These are phyloP conservation scores for Ochotona curzoniae DNA, from an alignment of 2,113 vertebrate species.

Conservation along the genomic window DNA sequence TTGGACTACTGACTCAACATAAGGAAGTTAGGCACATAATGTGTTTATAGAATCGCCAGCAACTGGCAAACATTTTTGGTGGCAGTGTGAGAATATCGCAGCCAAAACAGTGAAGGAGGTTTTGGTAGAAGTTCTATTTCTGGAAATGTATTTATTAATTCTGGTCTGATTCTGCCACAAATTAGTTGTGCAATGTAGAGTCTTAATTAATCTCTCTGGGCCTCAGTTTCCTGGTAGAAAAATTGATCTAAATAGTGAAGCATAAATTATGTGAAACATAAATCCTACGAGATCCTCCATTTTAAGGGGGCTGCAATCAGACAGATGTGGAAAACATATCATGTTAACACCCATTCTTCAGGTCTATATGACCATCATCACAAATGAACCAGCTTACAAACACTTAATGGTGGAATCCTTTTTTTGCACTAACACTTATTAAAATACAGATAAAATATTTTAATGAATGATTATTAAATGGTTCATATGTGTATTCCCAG, in stretches of 20 bases:
- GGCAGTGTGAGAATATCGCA: not conserved
- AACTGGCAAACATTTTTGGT: not conserved
- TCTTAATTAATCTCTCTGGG: constrained; percentile 5
- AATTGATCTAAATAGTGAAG: constrained; percentile 22
- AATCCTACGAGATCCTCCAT: not conserved
- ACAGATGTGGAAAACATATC: not conserved
- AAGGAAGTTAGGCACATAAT: not conserved
- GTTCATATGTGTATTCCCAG: not conserved
- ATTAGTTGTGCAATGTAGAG: not conserved
- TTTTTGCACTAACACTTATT: not conserved
- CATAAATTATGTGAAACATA: not conserved
- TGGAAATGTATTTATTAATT: constrained; percentile 14
- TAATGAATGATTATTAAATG: not conserved
- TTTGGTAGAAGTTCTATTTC: constrained; percentile 18
- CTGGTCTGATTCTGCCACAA: constrained; percentile 10
- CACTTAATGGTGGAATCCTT: not conserved
- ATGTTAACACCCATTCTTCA: not conserved
- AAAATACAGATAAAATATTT: constrained; percentile 21
- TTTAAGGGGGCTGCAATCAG: not conserved
- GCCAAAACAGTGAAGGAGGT: not conserved
- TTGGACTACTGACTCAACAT: not conserved
- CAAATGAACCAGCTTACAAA: not conserved
- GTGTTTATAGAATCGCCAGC: not conserved
- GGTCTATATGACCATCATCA: not conserved
- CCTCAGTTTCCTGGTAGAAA: constrained; percentile 27